A percentile compares a stretch with the other conserved stretches of the same genome.
Evolutionary conservation across 2,888 invertebrate species (phyloP).

Genomic region (Oligia strigilis): DNA sequence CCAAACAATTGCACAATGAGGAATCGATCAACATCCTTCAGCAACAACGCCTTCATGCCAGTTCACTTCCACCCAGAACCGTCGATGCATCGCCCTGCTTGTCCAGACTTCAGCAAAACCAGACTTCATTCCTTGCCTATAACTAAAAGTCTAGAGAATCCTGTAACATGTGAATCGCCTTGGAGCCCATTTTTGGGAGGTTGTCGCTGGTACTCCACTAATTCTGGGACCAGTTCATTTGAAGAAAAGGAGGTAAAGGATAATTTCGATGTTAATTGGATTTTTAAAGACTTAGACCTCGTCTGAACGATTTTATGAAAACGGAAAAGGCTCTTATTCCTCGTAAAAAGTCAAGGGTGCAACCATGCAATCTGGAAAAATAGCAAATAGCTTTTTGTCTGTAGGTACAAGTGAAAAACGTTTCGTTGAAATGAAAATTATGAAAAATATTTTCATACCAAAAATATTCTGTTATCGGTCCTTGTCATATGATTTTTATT

Average conservation of each 20-base stretch:
- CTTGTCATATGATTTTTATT: not conserved
- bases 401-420: not conserved
- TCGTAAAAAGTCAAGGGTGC: not conserved
- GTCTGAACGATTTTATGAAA: not conserved
- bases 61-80: slow-evolving; percentile 23
- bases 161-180: slow-evolving; percentile 7
- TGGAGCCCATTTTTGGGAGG: slow-evolving; percentile 20
- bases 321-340: not conserved
- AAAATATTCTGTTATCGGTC: not conserved
- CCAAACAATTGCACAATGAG: not conserved
- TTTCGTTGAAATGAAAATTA: not conserved
- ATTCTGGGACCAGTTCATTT: not conserved
- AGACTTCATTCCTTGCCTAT: slow-evolving; percentile 39
- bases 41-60: slow-evolving; percentile 4
- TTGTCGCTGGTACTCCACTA: slow-evolving; percentile 24
- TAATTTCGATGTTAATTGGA: not conserved
- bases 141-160: slow-evolving; percentile 31
- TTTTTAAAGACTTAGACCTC: not conserved
- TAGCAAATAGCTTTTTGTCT: not conserved
- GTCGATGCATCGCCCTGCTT: slow-evolving; percentile 40
- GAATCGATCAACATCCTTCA: not conserved
- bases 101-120: slow-evolving; percentile 28
- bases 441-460: not conserved
- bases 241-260: not conserved
- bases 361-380: not conserved